Evolutionary conservation across 1,140 invertebrate species (phyloP), one percentile per base, ranked within the genome.

Genomic region (Polyergus mexicanus): DNA sequence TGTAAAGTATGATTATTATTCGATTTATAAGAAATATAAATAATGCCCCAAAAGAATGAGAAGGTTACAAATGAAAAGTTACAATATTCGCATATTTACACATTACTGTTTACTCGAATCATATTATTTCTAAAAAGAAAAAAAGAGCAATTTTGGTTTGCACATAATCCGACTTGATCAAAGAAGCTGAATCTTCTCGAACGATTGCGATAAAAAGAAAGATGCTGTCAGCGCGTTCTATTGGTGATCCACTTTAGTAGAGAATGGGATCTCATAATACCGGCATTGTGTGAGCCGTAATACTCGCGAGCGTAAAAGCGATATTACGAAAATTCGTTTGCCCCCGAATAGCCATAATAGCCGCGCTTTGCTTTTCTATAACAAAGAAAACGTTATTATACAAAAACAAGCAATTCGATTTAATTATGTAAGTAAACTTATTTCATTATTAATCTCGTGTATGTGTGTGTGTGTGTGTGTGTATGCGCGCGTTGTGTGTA

Each of bases 321-420:
- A 85, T 88, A 89, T 89, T 89, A 86, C 88, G 88, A 85, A 86
- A 89, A 89, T 89, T 89, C 88, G 85, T 89, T 89, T 86, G 77
- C 84, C 41, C 80, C 66, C 72, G 88, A 89, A 89, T 89, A 77
- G 87, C 77, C 63, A 10, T 44, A 71, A 76, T 86, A 86, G 16
- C 75, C 51, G 77, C 84, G 84, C 76, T 28, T 85, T 65, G 69
- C 78, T 51, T 58, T 58, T 65, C 38, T 60, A 38, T 68, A 58
- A 83, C 86, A 84, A 71, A 32, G 51, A 54, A 44, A 74, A 69
- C 22, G 54, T 83, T 81, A 81, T 81, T 81, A 72, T 35, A n/a
- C 38, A 28, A 47, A 56, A 8, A 74, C 54, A 74, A 74, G 72
- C 66, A 56, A 62, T 83, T 83, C 78, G 25, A 44, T 74, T 72